phyloP scores from a whole-genome alignment of 2,888 invertebrate species.

The Achlya flavicornis region DNA sequence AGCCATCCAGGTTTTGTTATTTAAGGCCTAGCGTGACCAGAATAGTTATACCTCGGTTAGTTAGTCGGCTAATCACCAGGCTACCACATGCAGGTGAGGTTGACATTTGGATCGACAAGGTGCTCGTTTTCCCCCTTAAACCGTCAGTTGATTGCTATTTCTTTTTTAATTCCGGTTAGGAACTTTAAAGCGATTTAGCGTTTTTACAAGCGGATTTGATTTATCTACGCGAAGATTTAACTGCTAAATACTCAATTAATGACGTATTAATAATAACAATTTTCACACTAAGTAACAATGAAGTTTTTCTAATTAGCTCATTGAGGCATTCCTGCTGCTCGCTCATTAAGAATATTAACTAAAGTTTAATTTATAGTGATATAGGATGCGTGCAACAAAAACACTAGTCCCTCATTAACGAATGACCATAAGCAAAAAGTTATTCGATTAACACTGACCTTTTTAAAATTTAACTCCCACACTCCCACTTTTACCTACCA shows the following conservation, averaged over 20 bases:
- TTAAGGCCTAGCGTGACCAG: conserved; percentile 5
- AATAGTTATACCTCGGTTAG: conserved; percentile 5
- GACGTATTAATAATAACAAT: no score
- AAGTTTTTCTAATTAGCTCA: background rate
- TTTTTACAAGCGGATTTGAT: background rate
- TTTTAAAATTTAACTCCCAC: conserved; percentile 40
- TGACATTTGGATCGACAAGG: conserved; percentile 8
- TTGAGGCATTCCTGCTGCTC: background rate
- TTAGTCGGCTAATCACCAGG: conserved; percentile 1
- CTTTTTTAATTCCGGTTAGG: background rate
- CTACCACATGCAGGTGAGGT: conserved; percentile 6
- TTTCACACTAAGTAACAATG: background rate
- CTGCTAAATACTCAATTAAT: background rate
- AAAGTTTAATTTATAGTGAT: background rate
- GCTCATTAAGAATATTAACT: background rate
- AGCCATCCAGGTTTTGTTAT: background rate
- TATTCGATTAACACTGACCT: conserved; percentile 17
- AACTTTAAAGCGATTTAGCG: background rate
- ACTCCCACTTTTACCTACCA: conserved; percentile 39
- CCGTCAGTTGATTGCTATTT: background rate
- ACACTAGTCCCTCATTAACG: background rate
- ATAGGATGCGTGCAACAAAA: background rate
- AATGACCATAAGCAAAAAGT: background rate
- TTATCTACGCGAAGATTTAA: background rate
- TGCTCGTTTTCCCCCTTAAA: background rate